A percentile compares a stretch with the other conserved stretches of the same genome.
These are phyloP conservation scores for Listronotus oregonensis DNA, from an alignment of 1,140 invertebrate species.

Conservation along the genomic window DNA sequence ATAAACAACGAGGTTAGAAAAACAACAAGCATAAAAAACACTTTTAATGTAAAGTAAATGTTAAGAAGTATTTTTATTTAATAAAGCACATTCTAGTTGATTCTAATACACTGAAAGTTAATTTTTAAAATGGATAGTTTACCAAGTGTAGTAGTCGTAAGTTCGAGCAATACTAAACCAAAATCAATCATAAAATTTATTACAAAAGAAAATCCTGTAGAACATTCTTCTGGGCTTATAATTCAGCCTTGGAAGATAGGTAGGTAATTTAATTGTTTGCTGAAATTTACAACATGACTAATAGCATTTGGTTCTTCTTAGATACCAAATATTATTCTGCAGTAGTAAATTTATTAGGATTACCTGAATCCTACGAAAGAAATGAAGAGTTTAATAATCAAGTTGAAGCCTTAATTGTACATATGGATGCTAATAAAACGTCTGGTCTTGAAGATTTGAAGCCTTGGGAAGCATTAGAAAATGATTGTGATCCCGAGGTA, in stretches of 20 bases:
- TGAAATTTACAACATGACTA: neutral
- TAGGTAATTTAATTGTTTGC: neutral
- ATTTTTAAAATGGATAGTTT: slow-evolving; percentile 48
- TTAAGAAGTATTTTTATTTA: no score
- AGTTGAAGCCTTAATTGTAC: slow-evolving; percentile 55
- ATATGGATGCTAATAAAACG: slow-evolving; percentile 54
- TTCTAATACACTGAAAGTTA: no score
- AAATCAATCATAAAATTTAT: slow-evolving; percentile 53
- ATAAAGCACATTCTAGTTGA: no score
- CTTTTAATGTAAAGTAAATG: no score
- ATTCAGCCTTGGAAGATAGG: slow-evolving; percentile 52
- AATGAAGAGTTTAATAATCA: slow-evolving; percentile 44
- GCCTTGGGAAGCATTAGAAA: slow-evolving; percentile 48
- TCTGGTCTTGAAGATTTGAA: slow-evolving; percentile 50
- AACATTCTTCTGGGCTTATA: slow-evolving; percentile 29
- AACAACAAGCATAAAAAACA: no score
- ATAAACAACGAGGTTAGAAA: no score
- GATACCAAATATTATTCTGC: slow-evolving; percentile 58
- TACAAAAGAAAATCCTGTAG: slow-evolving; percentile 41
- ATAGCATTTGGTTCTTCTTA: slow-evolving; percentile 4
- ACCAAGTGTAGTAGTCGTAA: slow-evolving; percentile 51
- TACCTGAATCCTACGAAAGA: slow-evolving; percentile 45
- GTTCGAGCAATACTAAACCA: slow-evolving; percentile 51
- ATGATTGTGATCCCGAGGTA: slow-evolving; percentile 52
- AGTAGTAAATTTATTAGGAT: slow-evolving; percentile 52